Percentiles rank a stretch among this genome's conserved stretches.
Conservation (phyloP, 2,888 invertebrate genomes). For the Rhyacophila evoluta region DNA sequence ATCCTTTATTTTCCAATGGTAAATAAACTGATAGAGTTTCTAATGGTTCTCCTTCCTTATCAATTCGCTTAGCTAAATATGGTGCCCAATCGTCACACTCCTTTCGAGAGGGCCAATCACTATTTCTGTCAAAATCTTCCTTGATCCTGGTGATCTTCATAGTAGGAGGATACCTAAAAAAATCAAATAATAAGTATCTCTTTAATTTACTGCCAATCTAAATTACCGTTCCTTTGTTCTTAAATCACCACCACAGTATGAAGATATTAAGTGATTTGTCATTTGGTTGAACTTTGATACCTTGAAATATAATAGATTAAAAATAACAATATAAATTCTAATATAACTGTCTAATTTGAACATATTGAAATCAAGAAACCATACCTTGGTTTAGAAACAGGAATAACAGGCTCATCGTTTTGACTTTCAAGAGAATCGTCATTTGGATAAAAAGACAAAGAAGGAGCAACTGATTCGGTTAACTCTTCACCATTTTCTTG, state of each 20-base stretch:
- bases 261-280: too few relatives aligned
- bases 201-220: too few relatives aligned
- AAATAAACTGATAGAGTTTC: conserved; percentile 73
- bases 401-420: not conserved
- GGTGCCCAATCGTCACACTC: conserved; percentile 65
- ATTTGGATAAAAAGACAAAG: not conserved
- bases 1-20: conserved; percentile 83
- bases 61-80: conserved; percentile 60
- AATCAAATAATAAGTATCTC: too few relatives aligned
- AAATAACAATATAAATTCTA: too few relatives aligned
- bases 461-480: not conserved
- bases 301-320: too few relatives aligned
- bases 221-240: too few relatives aligned
- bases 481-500: not conserved
- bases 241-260: too few relatives aligned
- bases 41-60: conserved; percentile 65
- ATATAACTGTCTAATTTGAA: not conserved
- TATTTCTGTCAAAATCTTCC: conserved; percentile 68
- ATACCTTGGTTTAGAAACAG: not conserved
- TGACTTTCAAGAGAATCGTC: not conserved
- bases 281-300: too few relatives aligned
- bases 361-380: not conserved
- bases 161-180: conserved; percentile 59
- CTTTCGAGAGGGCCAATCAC: conserved; percentile 69
- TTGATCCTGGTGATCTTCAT: conserved; percentile 66